Percentiles rank a stretch among this genome's conserved stretches.
Conservation (phyloP, 2,797 vertebrate species). For the Cirrhinus molitorella region DNA sequence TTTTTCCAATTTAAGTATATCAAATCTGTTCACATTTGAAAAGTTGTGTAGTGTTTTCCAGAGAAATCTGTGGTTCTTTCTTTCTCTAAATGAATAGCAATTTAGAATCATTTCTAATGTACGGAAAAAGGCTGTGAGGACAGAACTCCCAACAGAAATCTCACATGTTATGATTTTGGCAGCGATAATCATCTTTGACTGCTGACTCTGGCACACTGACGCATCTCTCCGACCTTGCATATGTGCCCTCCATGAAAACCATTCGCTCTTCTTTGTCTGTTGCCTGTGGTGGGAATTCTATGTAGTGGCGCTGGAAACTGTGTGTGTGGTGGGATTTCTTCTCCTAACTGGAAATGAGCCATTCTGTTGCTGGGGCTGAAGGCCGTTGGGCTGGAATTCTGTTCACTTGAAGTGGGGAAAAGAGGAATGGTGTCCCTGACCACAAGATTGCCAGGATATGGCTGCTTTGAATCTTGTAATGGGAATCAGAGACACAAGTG, state of each 20-base stretch:
- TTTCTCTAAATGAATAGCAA: background rate
- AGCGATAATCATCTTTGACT: background rate
- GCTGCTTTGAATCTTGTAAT: conserved; percentile 61
- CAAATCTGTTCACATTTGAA: background rate
- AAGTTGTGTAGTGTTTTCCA: background rate
- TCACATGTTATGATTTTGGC: background rate
- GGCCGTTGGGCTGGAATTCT: conserved; percentile 72
- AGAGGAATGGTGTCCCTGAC: conserved; percentile 73
- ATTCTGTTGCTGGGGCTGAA: conserved; percentile 51
- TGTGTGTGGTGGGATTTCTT: conserved; percentile 37
- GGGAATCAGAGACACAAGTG: conserved; percentile 56
- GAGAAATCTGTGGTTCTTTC: background rate
- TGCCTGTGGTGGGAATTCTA: conserved; percentile 47
- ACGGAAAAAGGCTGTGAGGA: background rate
- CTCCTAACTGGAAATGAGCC: conserved; percentile 55
- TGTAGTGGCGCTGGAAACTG: conserved; percentile 39
- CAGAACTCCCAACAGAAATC: background rate
- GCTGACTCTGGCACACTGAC: background rate
- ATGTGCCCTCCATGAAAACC: conserved; percentile 12
- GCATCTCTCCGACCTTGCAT: background rate
- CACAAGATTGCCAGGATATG: conserved; percentile 63
- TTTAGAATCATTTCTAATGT: background rate
- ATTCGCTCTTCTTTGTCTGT: conserved; percentile 16
- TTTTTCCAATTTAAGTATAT: background rate
- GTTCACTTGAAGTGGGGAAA: conserved; percentile 74